These are phyloP conservation scores for Harpalus rubripes DNA, from an alignment of 2,888 invertebrate species.

Conservation along the genomic window DNA sequence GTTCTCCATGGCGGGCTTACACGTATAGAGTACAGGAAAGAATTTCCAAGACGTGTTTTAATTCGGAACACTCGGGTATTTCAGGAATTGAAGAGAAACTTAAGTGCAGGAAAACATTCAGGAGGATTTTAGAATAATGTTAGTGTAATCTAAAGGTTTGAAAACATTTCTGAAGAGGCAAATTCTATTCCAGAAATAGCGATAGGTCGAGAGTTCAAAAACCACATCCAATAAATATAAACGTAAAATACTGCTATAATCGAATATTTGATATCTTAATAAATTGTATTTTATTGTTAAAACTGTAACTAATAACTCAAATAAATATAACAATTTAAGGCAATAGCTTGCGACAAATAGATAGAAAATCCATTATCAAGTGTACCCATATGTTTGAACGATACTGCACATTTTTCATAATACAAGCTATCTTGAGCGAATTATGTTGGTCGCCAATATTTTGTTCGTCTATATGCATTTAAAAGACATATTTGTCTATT, in stretches of 20 bases:
- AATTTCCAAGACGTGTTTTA: conserved; percentile 35
- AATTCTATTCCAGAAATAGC: neutral
- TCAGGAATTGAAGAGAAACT: neutral
- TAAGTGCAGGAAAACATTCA: neutral
- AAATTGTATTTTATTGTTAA: too few relatives aligned
- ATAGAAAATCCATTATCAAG: too few relatives aligned
- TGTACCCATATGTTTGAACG: too few relatives aligned
- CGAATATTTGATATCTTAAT: neutral
- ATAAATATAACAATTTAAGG: too few relatives aligned
- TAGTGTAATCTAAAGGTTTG: neutral
- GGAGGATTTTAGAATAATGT: neutral
- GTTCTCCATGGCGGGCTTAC: conserved; percentile 13
- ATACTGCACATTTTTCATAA: too few relatives aligned
- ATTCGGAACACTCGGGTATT: neutral
- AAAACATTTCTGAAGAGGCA: neutral
- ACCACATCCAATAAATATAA: neutral
- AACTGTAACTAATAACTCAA: too few relatives aligned
- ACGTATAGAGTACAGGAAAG: conserved; percentile 21
- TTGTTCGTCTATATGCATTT: too few relatives aligned
- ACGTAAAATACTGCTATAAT: neutral
- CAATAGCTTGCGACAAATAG: too few relatives aligned
- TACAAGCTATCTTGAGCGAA: too few relatives aligned
- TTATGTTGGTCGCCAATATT: too few relatives aligned
- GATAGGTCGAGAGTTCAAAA: neutral
- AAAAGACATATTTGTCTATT: too few relatives aligned